phyloP scores from a whole-genome alignment of 2,888 invertebrate species.

The Augiades crinisus region DNA sequence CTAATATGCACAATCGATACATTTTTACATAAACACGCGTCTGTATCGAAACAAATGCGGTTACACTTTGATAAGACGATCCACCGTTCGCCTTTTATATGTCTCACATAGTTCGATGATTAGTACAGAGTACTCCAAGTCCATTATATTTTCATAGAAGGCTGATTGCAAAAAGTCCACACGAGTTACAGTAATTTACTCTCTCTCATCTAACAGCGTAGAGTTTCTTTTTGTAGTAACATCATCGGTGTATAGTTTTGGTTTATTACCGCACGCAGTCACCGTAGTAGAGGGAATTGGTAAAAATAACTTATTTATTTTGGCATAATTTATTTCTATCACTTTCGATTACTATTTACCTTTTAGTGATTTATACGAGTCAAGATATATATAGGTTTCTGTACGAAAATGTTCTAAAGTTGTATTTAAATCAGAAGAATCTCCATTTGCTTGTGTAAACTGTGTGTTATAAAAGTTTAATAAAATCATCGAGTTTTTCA shows the following conservation, averaged over 20 bases:
- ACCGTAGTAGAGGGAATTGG: constrained; percentile 52
- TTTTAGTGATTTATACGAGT: neutral
- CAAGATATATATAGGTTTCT: neutral
- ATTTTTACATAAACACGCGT: constrained; percentile 53
- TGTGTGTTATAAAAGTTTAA: constrained; percentile 21
- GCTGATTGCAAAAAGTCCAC: constrained; percentile 65
- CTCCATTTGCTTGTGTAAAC: neutral
- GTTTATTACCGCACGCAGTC: constrained; percentile 65
- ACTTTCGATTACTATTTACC: constrained; percentile 1
- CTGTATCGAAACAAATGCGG: constrained; percentile 53
- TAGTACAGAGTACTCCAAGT: constrained; percentile 58
- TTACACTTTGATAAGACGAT: constrained; percentile 68
- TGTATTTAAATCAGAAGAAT: neutral
- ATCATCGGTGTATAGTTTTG: constrained; percentile 40
- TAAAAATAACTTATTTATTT: constrained; percentile 45
- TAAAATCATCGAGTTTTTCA: constrained; percentile 17
- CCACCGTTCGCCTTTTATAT: constrained; percentile 71
- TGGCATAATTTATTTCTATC: constrained; percentile 21
- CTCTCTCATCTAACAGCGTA: constrained; percentile 31
- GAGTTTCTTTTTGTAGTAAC: constrained; percentile 37
- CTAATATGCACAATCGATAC: constrained; percentile 49
- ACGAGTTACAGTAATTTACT: constrained; percentile 31
- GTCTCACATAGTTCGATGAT: constrained; percentile 67
- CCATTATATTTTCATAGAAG: constrained; percentile 79
- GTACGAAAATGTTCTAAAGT: neutral